A percentile compares a stretch with the other conserved stretches of the same genome.
Conservation (phyloP, 2,797 vertebrate species). For the Paedocypris micromegethes region DNA sequence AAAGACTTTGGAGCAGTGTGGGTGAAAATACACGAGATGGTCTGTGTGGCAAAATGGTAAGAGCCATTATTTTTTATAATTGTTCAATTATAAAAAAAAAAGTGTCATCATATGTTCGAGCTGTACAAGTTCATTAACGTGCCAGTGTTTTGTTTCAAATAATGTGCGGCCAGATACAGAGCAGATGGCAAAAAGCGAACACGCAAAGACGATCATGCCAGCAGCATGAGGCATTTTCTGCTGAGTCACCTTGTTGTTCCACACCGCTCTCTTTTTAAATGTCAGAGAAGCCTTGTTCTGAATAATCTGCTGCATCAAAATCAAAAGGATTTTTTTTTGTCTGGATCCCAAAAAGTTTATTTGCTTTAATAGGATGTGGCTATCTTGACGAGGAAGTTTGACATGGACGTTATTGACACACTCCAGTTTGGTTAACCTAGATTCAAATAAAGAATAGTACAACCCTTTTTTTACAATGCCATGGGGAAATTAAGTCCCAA, state of each 20-base stretch:
- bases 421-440: constrained; percentile 7
- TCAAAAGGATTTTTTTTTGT: background rate
- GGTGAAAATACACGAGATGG: constrained; percentile 78
- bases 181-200: constrained; percentile 19
- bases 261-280: constrained; percentile 25
- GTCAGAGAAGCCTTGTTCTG: constrained; percentile 2
- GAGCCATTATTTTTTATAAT: constrained; percentile 41
- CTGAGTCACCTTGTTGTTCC: constrained; percentile 36
- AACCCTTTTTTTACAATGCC: constrained; percentile 3
- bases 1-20: constrained; percentile 80
- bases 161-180: background rate
- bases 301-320: constrained; percentile 8
- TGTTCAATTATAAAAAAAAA: background rate
- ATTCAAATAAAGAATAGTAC: constrained; percentile 21
- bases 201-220: constrained; percentile 28
- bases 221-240: constrained; percentile 24
- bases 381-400: background rate
- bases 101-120: no score
- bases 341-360: background rate
- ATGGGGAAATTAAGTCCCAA: constrained; percentile 1
- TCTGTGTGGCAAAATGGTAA: constrained; percentile 92
- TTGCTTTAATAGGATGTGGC: background rate
- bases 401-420: background rate
- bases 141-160: background rate
- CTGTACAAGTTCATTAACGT: no score